A percentile compares a stretch with the other conserved stretches of the same genome.
phyloP scores from a whole-genome alignment of 2,888 invertebrate genomes.

The Dicycla oo region DNA sequence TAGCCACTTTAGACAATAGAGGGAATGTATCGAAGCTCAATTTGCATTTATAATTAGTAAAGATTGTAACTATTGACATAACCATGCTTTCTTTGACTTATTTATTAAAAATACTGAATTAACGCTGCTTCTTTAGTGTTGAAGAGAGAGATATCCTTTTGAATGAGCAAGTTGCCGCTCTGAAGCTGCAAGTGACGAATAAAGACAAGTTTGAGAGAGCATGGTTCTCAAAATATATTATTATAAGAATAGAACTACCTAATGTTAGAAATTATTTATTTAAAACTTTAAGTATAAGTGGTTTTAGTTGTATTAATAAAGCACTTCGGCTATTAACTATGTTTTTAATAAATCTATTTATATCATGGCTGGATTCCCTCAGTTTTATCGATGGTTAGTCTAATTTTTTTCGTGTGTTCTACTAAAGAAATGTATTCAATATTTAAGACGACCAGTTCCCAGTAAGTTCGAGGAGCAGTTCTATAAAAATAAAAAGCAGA shows the following conservation, averaged over 20 bases:
- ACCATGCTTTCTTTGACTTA: conserved; percentile 63
- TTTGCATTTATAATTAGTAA: conserved; percentile 78
- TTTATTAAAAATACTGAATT: background rate
- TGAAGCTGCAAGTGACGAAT: background rate
- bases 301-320: conserved; percentile 59
- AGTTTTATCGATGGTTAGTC: background rate
- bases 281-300: conserved; percentile 35
- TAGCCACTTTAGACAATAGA: conserved; percentile 13
- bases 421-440: background rate
- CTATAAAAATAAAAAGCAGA: background rate
- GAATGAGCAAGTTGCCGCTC: background rate
- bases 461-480: background rate
- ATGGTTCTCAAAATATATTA: conserved; percentile 55
- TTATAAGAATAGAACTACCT: conserved; percentile 13
- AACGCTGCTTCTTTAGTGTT: background rate
- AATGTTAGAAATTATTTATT: conserved; percentile 54
- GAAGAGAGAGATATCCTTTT: background rate
- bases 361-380: background rate
- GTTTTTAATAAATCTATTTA: conserved; percentile 1
- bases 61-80: conserved; percentile 47
- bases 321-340: conserved; percentile 44
- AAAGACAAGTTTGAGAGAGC: conserved; percentile 53
- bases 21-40: conserved; percentile 67
- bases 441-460: background rate
- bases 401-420: background rate